Conservation (phyloP, 1,140 invertebrate genomes). For the Drosophila oshimai region DNA sequence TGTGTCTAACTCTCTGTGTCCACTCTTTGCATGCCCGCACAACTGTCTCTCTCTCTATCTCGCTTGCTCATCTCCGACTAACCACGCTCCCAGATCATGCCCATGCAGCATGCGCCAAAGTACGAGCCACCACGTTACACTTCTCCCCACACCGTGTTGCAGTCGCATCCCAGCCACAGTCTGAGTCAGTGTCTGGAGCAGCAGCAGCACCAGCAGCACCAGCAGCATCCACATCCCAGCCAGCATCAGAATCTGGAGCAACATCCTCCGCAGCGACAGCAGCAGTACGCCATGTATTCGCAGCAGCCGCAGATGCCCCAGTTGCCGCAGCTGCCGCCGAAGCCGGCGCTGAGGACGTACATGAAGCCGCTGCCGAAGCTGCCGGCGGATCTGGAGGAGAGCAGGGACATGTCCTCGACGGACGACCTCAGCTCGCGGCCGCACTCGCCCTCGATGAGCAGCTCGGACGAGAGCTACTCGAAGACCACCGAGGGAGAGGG, state of each 20-base stretch:
- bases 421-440: constrained; percentile 91
- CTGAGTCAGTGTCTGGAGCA: no score
- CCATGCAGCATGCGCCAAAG: constrained; percentile 82
- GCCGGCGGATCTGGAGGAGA: constrained; percentile 82
- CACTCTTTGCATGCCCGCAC: constrained; percentile 60
- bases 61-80: constrained; percentile 39
- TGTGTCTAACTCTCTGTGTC: constrained; percentile 44
- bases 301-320: constrained; percentile 73
- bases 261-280: constrained; percentile 84
- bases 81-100: constrained; percentile 67
- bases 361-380: constrained; percentile 85
- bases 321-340: constrained; percentile 50
- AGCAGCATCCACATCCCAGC: constrained; percentile 35
- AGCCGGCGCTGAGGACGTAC: constrained; percentile 56
- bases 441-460: constrained; percentile 90
- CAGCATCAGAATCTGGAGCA: no score
- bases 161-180: constrained; percentile 83
- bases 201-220: constrained; percentile 42
- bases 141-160: constrained; percentile 84
- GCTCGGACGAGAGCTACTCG: constrained; percentile 91
- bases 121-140: constrained; percentile 83
- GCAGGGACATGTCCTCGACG: constrained; percentile 86
- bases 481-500: constrained; percentile 85
- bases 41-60: constrained; percentile 25
- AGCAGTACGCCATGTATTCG: constrained; percentile 82